These are phyloP conservation scores for Aradophagus sp. DNA, from an alignment of 1,140 invertebrate genomes.

Conservation along the genomic window DNA sequence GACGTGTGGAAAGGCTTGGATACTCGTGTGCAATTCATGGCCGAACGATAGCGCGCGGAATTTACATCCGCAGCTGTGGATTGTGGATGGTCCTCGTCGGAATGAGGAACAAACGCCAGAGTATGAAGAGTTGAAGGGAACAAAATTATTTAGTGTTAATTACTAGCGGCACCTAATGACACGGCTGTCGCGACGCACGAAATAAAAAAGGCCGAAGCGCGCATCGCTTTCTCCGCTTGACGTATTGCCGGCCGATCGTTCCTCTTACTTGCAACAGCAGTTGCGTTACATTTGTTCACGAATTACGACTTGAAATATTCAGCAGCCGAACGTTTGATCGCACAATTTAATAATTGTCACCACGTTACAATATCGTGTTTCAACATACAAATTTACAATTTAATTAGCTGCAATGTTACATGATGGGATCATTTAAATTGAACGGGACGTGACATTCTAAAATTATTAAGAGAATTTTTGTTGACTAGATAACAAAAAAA, in stretches of 20 bases:
- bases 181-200: slow-evolving; percentile 54
- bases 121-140: slow-evolving; percentile 36
- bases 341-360: slow-evolving; percentile 28
- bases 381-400: slow-evolving; percentile 49
- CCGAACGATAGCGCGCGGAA: slow-evolving; percentile 61
- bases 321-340: slow-evolving; percentile 38
- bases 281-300: slow-evolving; percentile 13
- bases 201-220: slow-evolving; percentile 54
- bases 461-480: no score
- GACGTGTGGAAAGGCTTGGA: slow-evolving; percentile 65
- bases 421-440: slow-evolving; percentile 34
- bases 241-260: slow-evolving; percentile 47
- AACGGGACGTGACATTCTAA: slow-evolving; percentile 21
- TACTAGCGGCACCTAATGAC: slow-evolving; percentile 56
- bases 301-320: slow-evolving; percentile 40
- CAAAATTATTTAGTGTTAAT: slow-evolving; percentile 61
- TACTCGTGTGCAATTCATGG: slow-evolving; percentile 70
- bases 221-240: slow-evolving; percentile 31
- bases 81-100: slow-evolving; percentile 53
- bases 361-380: slow-evolving; percentile 24
- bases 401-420: slow-evolving; percentile 30
- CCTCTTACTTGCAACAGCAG: slow-evolving; percentile 29
- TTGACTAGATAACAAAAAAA: no score
- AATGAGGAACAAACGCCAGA: slow-evolving; percentile 50
- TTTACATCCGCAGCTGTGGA: slow-evolving; percentile 64